Percentiles rank a stretch among this genome's conserved stretches.
These are phyloP conservation scores for Paracanthobrama guichenoti DNA, from an alignment of 2,113 vertebrate genomes.

Conservation along the genomic window DNA sequence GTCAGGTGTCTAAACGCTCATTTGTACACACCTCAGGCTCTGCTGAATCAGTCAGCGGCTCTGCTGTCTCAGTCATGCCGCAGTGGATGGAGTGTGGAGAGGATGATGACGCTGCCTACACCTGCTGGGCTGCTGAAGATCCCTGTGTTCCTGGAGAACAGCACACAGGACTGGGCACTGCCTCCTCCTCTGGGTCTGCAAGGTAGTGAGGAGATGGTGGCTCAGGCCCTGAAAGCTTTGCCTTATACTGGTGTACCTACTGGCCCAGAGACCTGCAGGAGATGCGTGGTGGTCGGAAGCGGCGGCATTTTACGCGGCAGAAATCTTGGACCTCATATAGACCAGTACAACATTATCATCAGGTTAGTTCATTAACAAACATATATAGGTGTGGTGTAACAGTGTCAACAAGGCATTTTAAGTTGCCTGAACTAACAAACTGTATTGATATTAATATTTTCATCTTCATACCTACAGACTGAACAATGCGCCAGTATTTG, in stretches of 20 bases:
- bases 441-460: neutral
- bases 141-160: constrained; percentile 70
- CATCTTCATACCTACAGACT: constrained; percentile 62
- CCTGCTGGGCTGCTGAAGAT: constrained; percentile 64
- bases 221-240: constrained; percentile 63
- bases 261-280: constrained; percentile 63
- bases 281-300: constrained; percentile 77
- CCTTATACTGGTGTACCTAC: constrained; percentile 67
- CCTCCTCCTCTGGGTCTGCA: constrained; percentile 74
- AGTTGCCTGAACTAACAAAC: neutral
- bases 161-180: constrained; percentile 49
- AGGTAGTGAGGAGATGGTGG: constrained; percentile 68
- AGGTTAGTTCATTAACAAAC: constrained; percentile 63
- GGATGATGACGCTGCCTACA: constrained; percentile 59
- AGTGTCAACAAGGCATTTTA: neutral
- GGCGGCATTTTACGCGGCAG: constrained; percentile 76
- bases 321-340: constrained; percentile 77
- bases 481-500: constrained; percentile 78
- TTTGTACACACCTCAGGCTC: constrained; percentile 56
- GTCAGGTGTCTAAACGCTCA: neutral
- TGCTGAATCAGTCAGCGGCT: constrained; percentile 68
- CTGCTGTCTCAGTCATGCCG: constrained; percentile 67
- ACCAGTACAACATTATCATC: constrained; percentile 77
- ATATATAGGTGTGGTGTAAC: neutral
- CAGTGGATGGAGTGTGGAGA: constrained; percentile 62